phyloP scores from a whole-genome alignment of 2,888 invertebrate genomes.

The Cynaeus angustus region DNA sequence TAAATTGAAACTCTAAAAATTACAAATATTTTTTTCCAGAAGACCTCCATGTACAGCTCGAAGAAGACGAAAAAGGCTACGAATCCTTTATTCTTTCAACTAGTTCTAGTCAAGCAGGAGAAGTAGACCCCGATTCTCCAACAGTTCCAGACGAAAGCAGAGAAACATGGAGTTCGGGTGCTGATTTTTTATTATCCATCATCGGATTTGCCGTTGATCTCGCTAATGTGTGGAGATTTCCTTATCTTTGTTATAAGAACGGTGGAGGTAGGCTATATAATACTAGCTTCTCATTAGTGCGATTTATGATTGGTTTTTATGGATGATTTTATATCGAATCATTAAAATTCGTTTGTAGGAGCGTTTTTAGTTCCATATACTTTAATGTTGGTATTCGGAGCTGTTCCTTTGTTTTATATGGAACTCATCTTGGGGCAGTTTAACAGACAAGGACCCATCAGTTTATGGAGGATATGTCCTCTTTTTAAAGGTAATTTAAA shows the following conservation, averaged over 20 bases:
- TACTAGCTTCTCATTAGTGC: constrained; percentile 28
- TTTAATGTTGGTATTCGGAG: constrained; percentile 84
- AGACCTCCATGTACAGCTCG: constrained; percentile 71
- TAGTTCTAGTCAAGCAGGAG: constrained; percentile 68
- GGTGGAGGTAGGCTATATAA: constrained; percentile 77
- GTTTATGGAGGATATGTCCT: constrained; percentile 88
- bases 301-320: constrained; percentile 36
- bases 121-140: constrained; percentile 68
- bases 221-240: constrained; percentile 91
- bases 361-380: constrained; percentile 86
- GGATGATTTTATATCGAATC: constrained; percentile 25
- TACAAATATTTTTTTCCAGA: constrained; percentile 56
- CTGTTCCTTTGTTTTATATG: constrained; percentile 86
- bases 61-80: constrained; percentile 68
- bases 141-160: constrained; percentile 74
- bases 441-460: constrained; percentile 84
- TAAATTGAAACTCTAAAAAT: too few species aligned
- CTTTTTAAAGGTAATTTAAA: constrained; percentile 82
- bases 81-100: constrained; percentile 70
- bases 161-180: constrained; percentile 88
- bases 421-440: constrained; percentile 85
- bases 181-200: constrained; percentile 87
- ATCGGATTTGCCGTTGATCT: constrained; percentile 90
- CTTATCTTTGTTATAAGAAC: constrained; percentile 85
- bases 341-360: constrained; percentile 71